Conservation (phyloP, 2,888 invertebrate species). For the Diloba caeruleocephala region DNA sequence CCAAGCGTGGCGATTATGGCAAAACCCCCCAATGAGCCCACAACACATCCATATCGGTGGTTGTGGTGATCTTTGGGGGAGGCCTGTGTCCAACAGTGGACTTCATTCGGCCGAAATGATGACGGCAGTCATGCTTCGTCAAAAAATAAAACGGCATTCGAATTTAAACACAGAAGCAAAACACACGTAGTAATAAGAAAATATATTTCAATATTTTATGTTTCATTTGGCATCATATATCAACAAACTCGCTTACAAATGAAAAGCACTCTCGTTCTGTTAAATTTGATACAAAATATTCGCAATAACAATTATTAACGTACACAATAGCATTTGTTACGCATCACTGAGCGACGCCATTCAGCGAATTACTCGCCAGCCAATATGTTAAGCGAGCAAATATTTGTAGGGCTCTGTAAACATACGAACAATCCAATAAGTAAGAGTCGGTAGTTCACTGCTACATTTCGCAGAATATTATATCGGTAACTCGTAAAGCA, state of each 20-base stretch:
- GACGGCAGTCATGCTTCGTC: too few species aligned
- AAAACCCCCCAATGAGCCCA: too few species aligned
- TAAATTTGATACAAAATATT: conserved; percentile 15
- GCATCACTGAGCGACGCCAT: conserved; percentile 14
- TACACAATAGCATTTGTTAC: conserved; percentile 21
- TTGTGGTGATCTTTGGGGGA: too few species aligned
- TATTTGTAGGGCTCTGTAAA: conserved; percentile 28
- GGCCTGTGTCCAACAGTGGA: too few species aligned
- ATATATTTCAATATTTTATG: background rate
- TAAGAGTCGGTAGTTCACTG: background rate
- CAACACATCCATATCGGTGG: too few species aligned
- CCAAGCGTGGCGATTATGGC: too few species aligned
- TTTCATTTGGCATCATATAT: conserved; percentile 7
- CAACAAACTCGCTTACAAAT: conserved; percentile 16
- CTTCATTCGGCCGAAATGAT: too few species aligned
- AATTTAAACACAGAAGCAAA: background rate
- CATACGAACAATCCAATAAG: conserved; percentile 19
- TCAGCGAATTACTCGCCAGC: conserved; percentile 5
- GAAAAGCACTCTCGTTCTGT: conserved; percentile 10
- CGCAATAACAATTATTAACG: conserved; percentile 35
- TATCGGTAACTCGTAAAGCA: conserved; percentile 21
- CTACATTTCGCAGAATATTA: conserved; percentile 2
- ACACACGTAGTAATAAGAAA: too few species aligned
- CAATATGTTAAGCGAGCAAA: conserved; percentile 17
- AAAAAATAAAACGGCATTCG: too few species aligned